phyloP scores from a whole-genome alignment of 2,113 vertebrate species.

The Balaeniceps rex region DNA sequence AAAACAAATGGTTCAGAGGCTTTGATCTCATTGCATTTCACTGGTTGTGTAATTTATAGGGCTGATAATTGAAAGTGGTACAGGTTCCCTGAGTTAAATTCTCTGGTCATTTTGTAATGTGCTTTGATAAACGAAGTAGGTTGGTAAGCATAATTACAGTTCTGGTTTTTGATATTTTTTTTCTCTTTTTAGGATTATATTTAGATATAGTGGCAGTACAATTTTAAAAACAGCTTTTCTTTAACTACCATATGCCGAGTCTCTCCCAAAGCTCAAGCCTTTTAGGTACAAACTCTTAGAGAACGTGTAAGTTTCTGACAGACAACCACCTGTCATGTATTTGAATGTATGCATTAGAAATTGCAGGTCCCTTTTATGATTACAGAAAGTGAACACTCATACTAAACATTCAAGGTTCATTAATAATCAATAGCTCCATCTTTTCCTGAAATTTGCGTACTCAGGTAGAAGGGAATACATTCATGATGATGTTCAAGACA shows the following conservation, averaged over 20 bases:
- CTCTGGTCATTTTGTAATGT: not conserved
- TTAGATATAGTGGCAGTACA: conserved; percentile 23
- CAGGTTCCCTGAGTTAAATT: not conserved
- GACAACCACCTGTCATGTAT: not conserved
- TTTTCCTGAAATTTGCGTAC: not conserved
- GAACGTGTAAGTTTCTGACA: not conserved
- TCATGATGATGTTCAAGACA: not conserved
- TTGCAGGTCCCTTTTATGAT: not conserved
- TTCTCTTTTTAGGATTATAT: conserved; percentile 19
- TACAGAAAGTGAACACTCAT: not conserved
- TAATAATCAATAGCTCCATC: not conserved
- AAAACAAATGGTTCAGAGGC: conserved; percentile 45
- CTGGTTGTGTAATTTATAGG: conserved; percentile 47
- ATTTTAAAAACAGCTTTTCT: conserved; percentile 20
- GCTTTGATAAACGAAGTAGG: conserved; percentile 27
- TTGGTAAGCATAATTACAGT: conserved; percentile 28
- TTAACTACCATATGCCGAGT: conserved; percentile 3
- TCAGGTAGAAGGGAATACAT: not conserved
- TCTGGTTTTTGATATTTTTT: not conserved
- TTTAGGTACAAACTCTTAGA: not conserved
- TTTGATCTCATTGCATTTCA: conserved; percentile 59
- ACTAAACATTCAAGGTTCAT: not conserved
- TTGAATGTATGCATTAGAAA: not conserved
- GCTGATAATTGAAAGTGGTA: conserved; percentile 20
- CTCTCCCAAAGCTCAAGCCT: conserved; percentile 1